A percentile compares a stretch with the other conserved stretches of the same genome.
Conservation (phyloP, 2,888 invertebrate species). For the Argynnis bischoffii region DNA sequence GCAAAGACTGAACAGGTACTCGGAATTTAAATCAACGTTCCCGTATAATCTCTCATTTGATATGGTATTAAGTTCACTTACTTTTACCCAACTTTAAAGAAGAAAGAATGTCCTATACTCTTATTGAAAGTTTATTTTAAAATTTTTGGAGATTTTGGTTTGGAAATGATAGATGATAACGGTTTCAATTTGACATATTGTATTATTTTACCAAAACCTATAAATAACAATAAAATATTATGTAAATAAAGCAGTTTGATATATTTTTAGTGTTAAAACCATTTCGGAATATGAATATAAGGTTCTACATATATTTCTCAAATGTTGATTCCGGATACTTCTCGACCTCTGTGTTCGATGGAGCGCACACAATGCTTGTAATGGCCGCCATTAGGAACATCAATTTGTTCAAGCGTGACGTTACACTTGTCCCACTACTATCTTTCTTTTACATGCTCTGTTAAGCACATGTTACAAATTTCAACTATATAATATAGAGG, state of each 20-base stretch:
- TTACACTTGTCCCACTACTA: constrained; percentile 67
- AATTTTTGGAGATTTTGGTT: too few relatives aligned
- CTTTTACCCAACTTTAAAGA: not conserved
- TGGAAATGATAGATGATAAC: too few relatives aligned
- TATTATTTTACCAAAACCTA: too few relatives aligned
- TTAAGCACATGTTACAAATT: constrained; percentile 52
- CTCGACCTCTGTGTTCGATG: constrained; percentile 69
- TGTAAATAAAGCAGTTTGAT: not conserved
- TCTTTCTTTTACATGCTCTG: constrained; percentile 55
- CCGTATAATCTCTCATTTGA: constrained; percentile 43
- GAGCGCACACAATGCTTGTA: constrained; percentile 72
- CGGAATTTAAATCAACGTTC: constrained; percentile 55
- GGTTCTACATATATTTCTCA: constrained; percentile 58
- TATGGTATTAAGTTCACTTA: constrained; percentile 12
- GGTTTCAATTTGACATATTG: too few relatives aligned
- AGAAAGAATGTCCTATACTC: not conserved
- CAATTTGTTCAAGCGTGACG: constrained; percentile 69
- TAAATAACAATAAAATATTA: too few relatives aligned
- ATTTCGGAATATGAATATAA: constrained; percentile 58
- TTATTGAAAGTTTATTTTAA: not conserved
- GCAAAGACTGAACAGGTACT: constrained; percentile 46
- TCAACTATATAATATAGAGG: constrained; percentile 23
- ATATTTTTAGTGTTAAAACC: constrained; percentile 7
- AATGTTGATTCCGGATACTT: constrained; percentile 54
- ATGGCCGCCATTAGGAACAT: constrained; percentile 72